phyloP scores from a whole-genome alignment of 2,113 vertebrate genomes.

The Pomatorhinus ruficollis region DNA sequence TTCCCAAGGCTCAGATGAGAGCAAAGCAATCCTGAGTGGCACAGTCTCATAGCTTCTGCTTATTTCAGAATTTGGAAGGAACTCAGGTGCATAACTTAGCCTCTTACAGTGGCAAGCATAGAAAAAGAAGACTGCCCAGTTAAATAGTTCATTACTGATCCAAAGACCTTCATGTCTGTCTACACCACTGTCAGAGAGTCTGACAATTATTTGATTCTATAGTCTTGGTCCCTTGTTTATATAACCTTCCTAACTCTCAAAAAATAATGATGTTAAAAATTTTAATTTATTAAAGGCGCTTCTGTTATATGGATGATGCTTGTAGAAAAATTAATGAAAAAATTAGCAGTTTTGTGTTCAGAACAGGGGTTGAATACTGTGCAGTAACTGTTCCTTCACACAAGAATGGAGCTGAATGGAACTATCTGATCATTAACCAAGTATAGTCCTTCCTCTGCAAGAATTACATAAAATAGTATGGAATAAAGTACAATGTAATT shows the following conservation, averaged over 20 bases:
- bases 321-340: neutral
- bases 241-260: neutral
- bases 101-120: neutral
- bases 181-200: neutral
- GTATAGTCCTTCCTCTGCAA: neutral
- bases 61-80: neutral
- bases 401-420: neutral
- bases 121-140: neutral
- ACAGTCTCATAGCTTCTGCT: neutral
- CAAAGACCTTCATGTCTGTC: neutral
- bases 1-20: neutral
- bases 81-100: neutral
- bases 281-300: neutral
- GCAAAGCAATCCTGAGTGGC: neutral
- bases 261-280: neutral
- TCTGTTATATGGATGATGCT: neutral
- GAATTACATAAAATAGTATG: neutral
- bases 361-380: neutral
- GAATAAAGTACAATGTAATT: neutral
- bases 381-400: neutral
- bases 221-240: neutral
- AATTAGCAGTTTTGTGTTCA: neutral
- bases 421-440: neutral
- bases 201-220: neutral
- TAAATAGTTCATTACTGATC: neutral